phyloP scores from a whole-genome alignment of 2,113 vertebrate species.

The Podarcis muralis region DNA sequence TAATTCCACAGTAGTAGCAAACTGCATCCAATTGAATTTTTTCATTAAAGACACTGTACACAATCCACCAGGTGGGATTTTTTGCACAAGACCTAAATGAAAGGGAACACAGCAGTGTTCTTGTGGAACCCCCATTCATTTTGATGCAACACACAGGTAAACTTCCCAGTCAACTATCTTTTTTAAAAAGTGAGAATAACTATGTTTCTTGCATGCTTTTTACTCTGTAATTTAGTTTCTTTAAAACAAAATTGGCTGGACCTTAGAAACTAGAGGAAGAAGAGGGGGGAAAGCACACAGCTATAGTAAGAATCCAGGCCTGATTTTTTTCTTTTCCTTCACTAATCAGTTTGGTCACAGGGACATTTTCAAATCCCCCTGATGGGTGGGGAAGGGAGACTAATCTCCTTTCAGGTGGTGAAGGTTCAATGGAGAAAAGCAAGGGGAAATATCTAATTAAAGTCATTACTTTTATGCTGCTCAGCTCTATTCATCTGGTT shows the following conservation, averaged over 20 bases:
- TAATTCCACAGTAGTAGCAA: neutral
- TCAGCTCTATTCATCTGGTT: conserved; percentile 17
- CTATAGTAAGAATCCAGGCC: neutral
- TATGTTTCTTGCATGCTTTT: neutral
- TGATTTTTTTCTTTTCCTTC: neutral
- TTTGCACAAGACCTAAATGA: neutral
- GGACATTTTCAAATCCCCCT: conserved; percentile 2
- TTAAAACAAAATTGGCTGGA: neutral
- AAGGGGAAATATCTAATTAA: conserved; percentile 10
- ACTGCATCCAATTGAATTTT: neutral
- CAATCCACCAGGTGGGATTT: neutral
- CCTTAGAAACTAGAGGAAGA: neutral
- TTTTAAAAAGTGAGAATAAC: neutral
- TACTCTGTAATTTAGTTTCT: neutral
- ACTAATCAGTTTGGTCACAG: neutral
- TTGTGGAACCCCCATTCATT: neutral
- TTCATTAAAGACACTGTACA: neutral
- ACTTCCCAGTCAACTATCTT: neutral
- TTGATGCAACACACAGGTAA: neutral
- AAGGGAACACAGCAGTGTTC: neutral
- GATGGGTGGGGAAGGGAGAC: neutral
- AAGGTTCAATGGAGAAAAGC: neutral
- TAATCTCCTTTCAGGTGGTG: conserved; percentile 12
- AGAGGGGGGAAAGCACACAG: neutral
- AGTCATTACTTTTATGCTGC: conserved; percentile 31